Conservation (phyloP, 2,888 invertebrate genomes). For the Dorcus parallelipipedus region DNA sequence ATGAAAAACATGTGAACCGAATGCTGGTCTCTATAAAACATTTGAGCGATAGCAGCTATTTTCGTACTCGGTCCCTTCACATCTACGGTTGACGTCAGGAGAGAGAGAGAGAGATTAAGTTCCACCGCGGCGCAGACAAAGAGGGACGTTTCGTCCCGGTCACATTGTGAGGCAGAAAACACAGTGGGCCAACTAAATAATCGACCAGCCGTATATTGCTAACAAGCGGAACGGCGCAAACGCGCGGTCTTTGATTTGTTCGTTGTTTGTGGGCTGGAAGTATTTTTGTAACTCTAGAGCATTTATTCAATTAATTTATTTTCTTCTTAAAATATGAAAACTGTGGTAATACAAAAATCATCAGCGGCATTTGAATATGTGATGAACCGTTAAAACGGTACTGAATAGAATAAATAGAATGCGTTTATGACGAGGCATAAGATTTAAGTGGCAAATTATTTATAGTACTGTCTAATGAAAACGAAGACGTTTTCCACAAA, state of each 20-base stretch:
- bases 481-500: too few species aligned
- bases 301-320: background rate
- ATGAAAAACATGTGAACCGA: slow-evolving; percentile 15
- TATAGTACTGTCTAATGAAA: too few species aligned
- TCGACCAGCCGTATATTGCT: slow-evolving; percentile 27
- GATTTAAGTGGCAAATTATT: too few species aligned
- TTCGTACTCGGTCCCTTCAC: slow-evolving; percentile 43
- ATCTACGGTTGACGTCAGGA: slow-evolving; percentile 42
- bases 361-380: background rate
- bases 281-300: slow-evolving; percentile 30
- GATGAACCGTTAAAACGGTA: background rate
- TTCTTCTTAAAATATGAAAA: background rate
- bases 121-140: slow-evolving; percentile 24
- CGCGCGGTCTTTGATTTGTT: slow-evolving; percentile 42
- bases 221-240: slow-evolving; percentile 31
- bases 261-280: slow-evolving; percentile 31
- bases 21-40: slow-evolving; percentile 34
- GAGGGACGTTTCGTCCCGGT: slow-evolving; percentile 35
- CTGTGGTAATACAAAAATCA: background rate
- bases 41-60: slow-evolving; percentile 44
- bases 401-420: background rate
- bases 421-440: too few species aligned
- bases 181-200: slow-evolving; percentile 31
- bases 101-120: slow-evolving; percentile 29
- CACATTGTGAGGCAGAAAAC: slow-evolving; percentile 39